Base-by-base conservation (phyloP, 1,140 invertebrate species). In the Neodiprion virginianus region DNA sequence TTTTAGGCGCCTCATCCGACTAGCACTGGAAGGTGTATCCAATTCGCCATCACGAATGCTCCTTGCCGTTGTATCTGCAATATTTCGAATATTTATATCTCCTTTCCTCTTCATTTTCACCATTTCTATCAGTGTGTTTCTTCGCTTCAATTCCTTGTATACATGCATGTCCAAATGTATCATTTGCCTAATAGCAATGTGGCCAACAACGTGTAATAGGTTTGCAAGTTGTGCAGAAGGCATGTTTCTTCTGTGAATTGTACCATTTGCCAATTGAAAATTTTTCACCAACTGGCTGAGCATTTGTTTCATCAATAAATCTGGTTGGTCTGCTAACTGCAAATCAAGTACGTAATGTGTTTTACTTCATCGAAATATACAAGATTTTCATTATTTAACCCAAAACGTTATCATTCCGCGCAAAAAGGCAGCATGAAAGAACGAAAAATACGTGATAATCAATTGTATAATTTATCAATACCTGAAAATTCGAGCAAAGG, bases 151-250 rank as follows among this genome's bases (percentile, higher is more conserved):
- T 82, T 94, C 94, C 48, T 92, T 93, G 74, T 96, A 94, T 11
- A 96, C 90, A 78, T 90, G 90, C 11, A 92, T 92, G 80, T 97
- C 96, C 28, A 97, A 87, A 84, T 95, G 92, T 17, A 95, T 92
- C 80, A 96, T 91, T 81, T 96, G 92, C 77, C 92, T 91, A 47
- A 95, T 86, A 7, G 93, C 93, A 71, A 95, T 88, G 70, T 95
- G 93, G 23, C 95, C 95, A 71, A 94, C 82, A 14, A 93, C 79
- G 70, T 92, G 92, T 2, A 96, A 84, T 66, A 95, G 92, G 67
- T 94, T 90, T 1, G 91, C 88, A 40, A 95, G 79, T 73, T 92
- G 75, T 47, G 75, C 74, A 1, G 78, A 75, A 8, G 80, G 67
- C 9, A 80, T 47, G 61, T 65, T 48, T 9, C 66, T 65, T 0